phyloP scores from a whole-genome alignment of 2,797 vertebrate genomes.

The Ambastaia sidthimunki region DNA sequence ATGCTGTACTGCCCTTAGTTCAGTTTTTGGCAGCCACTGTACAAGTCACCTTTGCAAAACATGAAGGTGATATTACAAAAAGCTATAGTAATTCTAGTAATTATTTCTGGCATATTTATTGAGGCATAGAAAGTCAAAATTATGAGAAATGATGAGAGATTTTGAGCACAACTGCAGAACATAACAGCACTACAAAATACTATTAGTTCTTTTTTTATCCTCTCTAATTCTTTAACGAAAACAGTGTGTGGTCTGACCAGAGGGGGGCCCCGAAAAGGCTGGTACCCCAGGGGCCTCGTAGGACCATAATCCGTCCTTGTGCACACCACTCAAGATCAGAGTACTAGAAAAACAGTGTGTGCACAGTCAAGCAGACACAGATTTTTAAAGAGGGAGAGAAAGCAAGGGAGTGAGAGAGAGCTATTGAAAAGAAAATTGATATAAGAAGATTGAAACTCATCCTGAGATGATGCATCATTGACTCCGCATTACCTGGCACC shows the following conservation, averaged over 20 bases:
- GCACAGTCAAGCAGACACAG: neutral
- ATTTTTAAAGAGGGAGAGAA: constrained; percentile 12
- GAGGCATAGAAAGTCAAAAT: too few relatives aligned
- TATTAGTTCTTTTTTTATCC: neutral
- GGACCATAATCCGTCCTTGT: neutral
- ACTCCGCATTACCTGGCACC: constrained; percentile 30
- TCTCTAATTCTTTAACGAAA: neutral
- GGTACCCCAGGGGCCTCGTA: neutral
- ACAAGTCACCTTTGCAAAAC: too few relatives aligned
- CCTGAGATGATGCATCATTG: constrained; percentile 45
- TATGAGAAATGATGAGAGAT: neutral
- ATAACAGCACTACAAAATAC: neutral
- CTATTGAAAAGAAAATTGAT: constrained; percentile 42
- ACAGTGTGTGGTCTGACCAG: neutral
- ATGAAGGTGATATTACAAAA: too few relatives aligned
- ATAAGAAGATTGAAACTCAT: constrained; percentile 25
- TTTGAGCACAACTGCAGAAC: neutral
- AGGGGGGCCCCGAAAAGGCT: neutral
- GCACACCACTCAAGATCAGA: neutral
- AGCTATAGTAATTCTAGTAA: too few relatives aligned
- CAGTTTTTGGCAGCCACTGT: too few relatives aligned
- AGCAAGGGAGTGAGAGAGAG: neutral
- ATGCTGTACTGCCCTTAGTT: too few relatives aligned
- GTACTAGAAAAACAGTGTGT: neutral
- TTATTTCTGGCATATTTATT: too few relatives aligned